Evolutionary conservation across 2,113 vertebrate species (phyloP).

Genomic region (Salminus brasiliensis): DNA sequence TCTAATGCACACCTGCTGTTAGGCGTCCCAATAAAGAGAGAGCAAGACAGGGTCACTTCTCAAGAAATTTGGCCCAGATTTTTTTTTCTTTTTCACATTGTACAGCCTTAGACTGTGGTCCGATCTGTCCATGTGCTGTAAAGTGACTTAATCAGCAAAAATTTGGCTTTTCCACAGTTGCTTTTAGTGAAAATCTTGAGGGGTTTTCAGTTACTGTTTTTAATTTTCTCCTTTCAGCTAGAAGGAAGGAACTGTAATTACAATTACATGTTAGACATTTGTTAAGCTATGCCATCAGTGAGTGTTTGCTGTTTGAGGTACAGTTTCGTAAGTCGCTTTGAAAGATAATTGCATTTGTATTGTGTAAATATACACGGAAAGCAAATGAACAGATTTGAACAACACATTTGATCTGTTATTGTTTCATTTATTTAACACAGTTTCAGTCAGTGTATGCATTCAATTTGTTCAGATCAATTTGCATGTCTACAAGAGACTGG

Average conservation of each 20-base stretch:
- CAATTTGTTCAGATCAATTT: neutral
- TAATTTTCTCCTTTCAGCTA: neutral
- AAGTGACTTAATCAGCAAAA: neutral
- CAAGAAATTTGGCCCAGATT: neutral
- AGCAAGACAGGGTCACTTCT: neutral
- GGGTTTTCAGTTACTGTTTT: neutral
- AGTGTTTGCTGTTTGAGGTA: neutral
- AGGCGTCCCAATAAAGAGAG: neutral
- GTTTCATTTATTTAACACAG: slow-evolving; percentile 22
- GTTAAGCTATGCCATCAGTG: neutral
- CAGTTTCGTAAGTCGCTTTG: neutral
- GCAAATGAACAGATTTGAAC: neutral
- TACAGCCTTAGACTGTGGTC: neutral
- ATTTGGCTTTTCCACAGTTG: neutral
- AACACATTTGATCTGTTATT: slow-evolving; percentile 10
- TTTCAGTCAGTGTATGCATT: neutral
- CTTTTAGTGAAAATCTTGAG: neutral
- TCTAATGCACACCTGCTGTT: neutral
- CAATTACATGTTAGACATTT: neutral
- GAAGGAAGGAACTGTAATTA: neutral
- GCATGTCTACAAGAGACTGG: neutral
- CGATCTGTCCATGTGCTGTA: neutral
- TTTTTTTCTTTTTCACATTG: neutral
- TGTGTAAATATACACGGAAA: neutral
- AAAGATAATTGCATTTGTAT: slow-evolving; percentile 13